Base-by-base conservation (phyloP, 2,113 vertebrate genomes). In the Oreocharis arfaki region DNA sequence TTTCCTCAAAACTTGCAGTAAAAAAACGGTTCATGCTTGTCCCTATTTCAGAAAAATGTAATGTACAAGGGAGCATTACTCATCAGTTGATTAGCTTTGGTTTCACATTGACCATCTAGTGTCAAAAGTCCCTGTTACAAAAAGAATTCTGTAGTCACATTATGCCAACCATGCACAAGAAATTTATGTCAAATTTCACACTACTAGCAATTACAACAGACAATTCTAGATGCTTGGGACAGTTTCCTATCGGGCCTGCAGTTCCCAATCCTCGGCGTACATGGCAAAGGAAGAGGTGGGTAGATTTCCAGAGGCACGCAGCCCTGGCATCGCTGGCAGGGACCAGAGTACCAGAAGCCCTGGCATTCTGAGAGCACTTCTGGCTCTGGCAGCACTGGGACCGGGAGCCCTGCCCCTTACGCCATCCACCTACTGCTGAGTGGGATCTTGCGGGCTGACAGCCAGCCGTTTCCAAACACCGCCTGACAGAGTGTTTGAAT, bases 251-350 rank as follows among this genome's bases (percentile, higher is more conserved):
- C 3, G 6, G 7, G 41, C 20, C 39, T 37, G 63, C 55, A 69
- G 47, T 5, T 69, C 11, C 55, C 50, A 39, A 0, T 35, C 21
- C 60, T 42, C 8, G 0, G 44, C 2, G 3, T 9, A 21, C 26
- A 32, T 0, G 4, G n/a, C 75, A 61, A 61, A 67, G 11, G 12
- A 75, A 60, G 47, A 78, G 5, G 9, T 2, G 19, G 13, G 49
- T 33, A 30, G 42, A 32, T 59, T 77, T 67, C 59, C 88, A 79
- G 59, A 76, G 19, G 23, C 11, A 28, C 1, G 1, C 33, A 57
- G 13, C 22, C 8, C 42, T 14, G 55, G 24, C 5, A 8, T 3
- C 0, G 0, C 30, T 42, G 49, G 21, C 71, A 42, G 2, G 1
- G 32, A 57, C 7, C 0, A 0, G 22, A 59, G 53, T 37, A 33